Conservation (phyloP, 2,113 vertebrate species). For the Hippolais icterina region DNA sequence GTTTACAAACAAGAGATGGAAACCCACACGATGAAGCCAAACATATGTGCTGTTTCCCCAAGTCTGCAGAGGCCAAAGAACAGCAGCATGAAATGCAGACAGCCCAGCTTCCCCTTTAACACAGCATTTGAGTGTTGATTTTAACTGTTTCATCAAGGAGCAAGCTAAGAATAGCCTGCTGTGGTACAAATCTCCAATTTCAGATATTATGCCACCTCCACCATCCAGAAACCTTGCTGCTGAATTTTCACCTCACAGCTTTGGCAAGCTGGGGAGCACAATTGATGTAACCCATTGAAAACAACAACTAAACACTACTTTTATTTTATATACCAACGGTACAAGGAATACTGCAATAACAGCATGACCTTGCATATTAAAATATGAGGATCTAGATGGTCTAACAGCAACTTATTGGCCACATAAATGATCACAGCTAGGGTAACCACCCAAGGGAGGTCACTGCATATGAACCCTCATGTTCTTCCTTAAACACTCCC, state of each 20-base stretch:
- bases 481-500: neutral
- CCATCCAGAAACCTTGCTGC: neutral
- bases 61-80: neutral
- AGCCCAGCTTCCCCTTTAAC: neutral
- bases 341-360: neutral
- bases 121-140: neutral
- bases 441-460: neutral
- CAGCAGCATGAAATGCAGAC: neutral
- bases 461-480: accelerated
- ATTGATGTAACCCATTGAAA: neutral
- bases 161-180: neutral
- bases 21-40: neutral
- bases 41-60: neutral
- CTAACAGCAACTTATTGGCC: neutral
- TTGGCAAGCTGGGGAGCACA: neutral
- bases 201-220: neutral
- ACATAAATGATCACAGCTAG: neutral
- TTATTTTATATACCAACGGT: neutral
- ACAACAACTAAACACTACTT: neutral
- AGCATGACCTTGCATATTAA: neutral
- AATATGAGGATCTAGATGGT: neutral
- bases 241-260: neutral
- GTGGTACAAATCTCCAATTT: neutral
- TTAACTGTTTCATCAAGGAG: neutral
- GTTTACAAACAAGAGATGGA: neutral